Conservation (phyloP, 2,888 invertebrate species). For the Dexiosoma caninum region DNA sequence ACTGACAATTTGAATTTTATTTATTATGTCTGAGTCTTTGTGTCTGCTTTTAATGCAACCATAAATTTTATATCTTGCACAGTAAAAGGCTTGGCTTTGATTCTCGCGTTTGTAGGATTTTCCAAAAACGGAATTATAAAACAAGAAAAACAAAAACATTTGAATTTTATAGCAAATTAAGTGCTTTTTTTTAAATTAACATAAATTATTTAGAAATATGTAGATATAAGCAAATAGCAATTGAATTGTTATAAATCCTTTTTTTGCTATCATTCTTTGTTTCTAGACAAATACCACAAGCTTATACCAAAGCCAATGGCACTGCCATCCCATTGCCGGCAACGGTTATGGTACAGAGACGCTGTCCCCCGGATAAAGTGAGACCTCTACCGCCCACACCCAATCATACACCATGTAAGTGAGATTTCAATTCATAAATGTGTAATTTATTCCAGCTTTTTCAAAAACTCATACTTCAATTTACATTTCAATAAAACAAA, state of each 20-base stretch:
- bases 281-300: constrained; percentile 84
- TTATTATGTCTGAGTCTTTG: neutral
- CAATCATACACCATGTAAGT: constrained; percentile 79
- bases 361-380: constrained; percentile 88
- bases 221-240: neutral
- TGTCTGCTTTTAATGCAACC: constrained; percentile 15
- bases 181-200: constrained; percentile 30
- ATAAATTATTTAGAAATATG: constrained; percentile 25
- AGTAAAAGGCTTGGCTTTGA: constrained; percentile 33
- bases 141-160: neutral
- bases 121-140: constrained; percentile 28
- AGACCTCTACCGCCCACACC: constrained; percentile 86
- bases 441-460: neutral
- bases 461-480: neutral
- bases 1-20: no score
- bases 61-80: constrained; percentile 41
- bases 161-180: constrained; percentile 19
- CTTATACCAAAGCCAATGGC: constrained; percentile 81
- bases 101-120: neutral
- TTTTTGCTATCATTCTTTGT: constrained; percentile 63
- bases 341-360: constrained; percentile 85
- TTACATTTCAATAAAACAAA: constrained; percentile 4
- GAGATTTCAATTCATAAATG: neutral
- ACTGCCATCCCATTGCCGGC: constrained; percentile 89
- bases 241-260: neutral